These are phyloP conservation scores for Echinops telfairi DNA, from an alignment of 2,113 vertebrate genomes.

Conservation along the genomic window DNA sequence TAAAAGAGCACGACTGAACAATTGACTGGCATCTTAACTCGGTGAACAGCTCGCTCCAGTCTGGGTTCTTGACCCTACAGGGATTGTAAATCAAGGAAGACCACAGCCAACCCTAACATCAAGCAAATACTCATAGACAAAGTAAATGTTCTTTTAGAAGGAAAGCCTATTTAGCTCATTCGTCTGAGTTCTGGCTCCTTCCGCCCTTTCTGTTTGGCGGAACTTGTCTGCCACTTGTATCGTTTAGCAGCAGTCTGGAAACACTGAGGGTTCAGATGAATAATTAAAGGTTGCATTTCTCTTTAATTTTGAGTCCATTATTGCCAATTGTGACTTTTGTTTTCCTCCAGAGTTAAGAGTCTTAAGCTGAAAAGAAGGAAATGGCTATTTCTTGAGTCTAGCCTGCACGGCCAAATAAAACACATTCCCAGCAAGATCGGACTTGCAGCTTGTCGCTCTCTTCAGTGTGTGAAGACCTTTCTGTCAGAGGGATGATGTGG, in stretches of 20 bases:
- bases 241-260: slow-evolving; percentile 64
- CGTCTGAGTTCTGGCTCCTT: background rate
- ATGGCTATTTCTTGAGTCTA: background rate
- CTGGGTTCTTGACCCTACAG: background rate
- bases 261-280: slow-evolving; percentile 57
- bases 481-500: background rate
- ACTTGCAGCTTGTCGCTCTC: accelerated
- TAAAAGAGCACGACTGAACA: slow-evolving; percentile 6
- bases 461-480: background rate
- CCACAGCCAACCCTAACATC: background rate
- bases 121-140: background rate
- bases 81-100: background rate
- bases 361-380: background rate
- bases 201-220: background rate
- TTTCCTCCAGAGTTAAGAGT: slow-evolving; percentile 10
- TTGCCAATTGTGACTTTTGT: background rate
- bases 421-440: background rate
- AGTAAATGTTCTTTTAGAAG: background rate
- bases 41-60: background rate
- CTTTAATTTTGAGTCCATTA: slow-evolving; percentile 56
- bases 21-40: background rate
- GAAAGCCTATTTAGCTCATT: background rate
- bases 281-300: slow-evolving; percentile 74
- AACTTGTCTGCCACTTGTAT: slow-evolving; percentile 19
- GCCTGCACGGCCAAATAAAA: background rate